Evolutionary conservation across 2,888 invertebrate species (phyloP).

Genomic region (Acrobeloides nanus): DNA sequence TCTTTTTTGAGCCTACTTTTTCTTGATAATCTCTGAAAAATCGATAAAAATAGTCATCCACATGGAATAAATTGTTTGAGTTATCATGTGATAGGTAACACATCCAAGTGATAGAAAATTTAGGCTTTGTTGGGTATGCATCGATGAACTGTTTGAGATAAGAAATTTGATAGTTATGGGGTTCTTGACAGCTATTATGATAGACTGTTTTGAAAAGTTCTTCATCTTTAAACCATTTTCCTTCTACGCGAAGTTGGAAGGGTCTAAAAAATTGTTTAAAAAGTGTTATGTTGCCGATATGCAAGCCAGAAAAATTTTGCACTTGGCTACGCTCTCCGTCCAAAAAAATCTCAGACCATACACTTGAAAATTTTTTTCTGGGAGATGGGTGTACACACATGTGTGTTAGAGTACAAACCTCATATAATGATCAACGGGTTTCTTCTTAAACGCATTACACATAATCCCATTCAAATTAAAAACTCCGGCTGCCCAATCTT

Average conservation of each 20-base stretch:
- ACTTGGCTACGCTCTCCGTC: no score
- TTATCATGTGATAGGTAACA: conserved; percentile 12
- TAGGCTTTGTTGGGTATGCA: conserved; percentile 11
- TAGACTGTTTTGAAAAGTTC: no score
- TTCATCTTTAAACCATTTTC: no score
- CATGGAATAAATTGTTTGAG: conserved; percentile 13
- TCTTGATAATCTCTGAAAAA: conserved; percentile 4
- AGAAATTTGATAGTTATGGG: conserved; percentile 13
- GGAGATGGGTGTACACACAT: no score
- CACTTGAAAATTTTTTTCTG: no score
- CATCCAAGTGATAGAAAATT: conserved; percentile 15
- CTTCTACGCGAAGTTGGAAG: no score
- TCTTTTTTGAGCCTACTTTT: conserved; percentile 6
- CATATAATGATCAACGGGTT: conserved; percentile 35
- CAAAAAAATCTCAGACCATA: no score
- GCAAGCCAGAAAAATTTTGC: no score
- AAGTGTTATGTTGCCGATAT: no score
- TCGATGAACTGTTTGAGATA: conserved; percentile 12
- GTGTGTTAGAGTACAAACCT: no score
- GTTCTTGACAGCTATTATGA: conserved; percentile 13
- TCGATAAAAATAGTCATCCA: conserved; percentile 5
- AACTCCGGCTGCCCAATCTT: conserved; percentile 39
- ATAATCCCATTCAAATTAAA: conserved; percentile 34
- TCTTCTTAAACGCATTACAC: conserved; percentile 32
- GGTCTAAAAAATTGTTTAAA: no score